Base-by-base conservation (phyloP, 2,888 invertebrate species). In the Hermaeophaga mercurialis region DNA sequence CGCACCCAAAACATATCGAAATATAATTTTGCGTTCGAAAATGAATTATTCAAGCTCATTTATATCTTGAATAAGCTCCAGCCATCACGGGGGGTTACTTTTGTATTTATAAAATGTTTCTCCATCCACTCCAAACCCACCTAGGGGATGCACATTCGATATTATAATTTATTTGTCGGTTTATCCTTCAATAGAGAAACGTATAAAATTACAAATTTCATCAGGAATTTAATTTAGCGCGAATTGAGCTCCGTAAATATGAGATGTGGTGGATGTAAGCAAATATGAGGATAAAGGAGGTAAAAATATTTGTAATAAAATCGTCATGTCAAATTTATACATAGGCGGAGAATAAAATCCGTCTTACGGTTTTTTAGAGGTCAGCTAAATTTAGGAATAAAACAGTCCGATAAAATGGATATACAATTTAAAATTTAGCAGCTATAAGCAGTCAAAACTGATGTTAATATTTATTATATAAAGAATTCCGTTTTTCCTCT, bases 191-290 rank as follows among this genome's bases (percentile, higher is more conserved):
- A 50, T 31, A 31, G 28, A 7, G n/a, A 14, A 33, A 31, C 43
- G 31, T 50, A 52, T 52, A 41, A 45, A 47, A 56, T 56, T 52
- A 52, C 56, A 39, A 26, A 52, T 52, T 52, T 56, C 34, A 50
- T 39, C 34, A 26, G 34, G 36, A 43, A 56, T 56, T 52, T 46
- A 52, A 46, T 56, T 56, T 50, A 38, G 15, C 34, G 33, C 11
- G 45, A 49, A 46, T 22, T 19, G 17, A 11, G 4, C 8, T 11
- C 17, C 33, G 15, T 34, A 19, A 47, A 36, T 34, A 22, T 36
- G 11, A 45, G 31, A 45, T 18, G 17, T 12, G 3, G 36, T 28
- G 9, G 9, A 28, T 28, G 28, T 28, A 28, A 28, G 28, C 28
- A 28, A 8, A 28, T 28, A 28, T n/a, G 2, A n/a, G 9, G 28